These are phyloP conservation scores for Globicephala melas DNA, from an alignment of 2,113 vertebrate genomes.

Conservation along the genomic window DNA sequence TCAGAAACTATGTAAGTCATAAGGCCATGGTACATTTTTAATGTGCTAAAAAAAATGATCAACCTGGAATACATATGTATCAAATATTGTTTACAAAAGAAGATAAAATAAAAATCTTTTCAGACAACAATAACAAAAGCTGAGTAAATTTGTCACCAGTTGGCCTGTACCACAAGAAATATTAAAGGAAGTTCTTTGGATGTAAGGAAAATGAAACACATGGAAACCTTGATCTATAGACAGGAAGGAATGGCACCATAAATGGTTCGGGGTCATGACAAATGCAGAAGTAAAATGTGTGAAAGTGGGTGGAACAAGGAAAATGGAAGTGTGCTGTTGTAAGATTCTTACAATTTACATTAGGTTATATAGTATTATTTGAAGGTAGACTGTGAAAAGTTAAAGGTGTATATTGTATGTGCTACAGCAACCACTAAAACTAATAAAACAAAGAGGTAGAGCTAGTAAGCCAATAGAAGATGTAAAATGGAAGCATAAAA, in stretches of 20 bases:
- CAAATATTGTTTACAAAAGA: background rate
- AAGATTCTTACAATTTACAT: background rate
- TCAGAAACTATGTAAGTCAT: background rate
- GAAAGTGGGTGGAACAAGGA: background rate
- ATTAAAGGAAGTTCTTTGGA: background rate
- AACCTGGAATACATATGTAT: background rate
- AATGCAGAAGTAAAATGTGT: background rate
- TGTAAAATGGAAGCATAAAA: background rate
- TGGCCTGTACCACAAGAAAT: background rate
- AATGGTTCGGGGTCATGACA: background rate
- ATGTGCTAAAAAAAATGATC: background rate
- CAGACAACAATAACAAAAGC: background rate
- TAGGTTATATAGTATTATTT: background rate
- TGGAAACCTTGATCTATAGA: background rate
- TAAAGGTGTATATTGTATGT: background rate
- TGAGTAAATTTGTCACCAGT: background rate
- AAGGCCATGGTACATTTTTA: background rate
- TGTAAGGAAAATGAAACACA: background rate
- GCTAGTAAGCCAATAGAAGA: background rate
- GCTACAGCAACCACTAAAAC: background rate
- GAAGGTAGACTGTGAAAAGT: background rate
- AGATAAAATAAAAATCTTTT: background rate
- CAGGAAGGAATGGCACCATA: background rate
- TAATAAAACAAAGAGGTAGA: background rate
- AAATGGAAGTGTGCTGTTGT: background rate